phyloP scores from a whole-genome alignment of 2,888 invertebrate species.

The Aleiodes testaceus region DNA sequence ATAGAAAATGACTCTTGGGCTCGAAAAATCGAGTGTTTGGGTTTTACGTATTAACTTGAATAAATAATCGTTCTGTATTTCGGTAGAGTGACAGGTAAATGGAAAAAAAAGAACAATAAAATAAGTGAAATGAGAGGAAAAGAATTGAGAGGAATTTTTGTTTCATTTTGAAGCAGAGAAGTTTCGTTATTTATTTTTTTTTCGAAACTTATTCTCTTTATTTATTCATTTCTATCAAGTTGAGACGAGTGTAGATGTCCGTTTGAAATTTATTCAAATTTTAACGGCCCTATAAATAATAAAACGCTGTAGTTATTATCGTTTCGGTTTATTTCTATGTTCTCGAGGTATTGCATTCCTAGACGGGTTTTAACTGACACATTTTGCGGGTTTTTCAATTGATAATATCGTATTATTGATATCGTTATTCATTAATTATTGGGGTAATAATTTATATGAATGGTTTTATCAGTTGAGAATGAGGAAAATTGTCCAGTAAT shows the following conservation, averaged over 20 bases:
- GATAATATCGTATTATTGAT: conserved; percentile 16
- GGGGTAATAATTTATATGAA: conserved; percentile 7
- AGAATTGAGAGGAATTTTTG: conserved; percentile 7
- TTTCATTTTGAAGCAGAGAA: neutral
- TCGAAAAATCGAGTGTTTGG: conserved; percentile 57
- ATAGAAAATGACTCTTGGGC: conserved; percentile 22
- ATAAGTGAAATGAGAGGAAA: conserved; percentile 28
- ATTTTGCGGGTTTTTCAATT: neutral
- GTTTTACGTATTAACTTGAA: conserved; percentile 56
- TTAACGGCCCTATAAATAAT: conserved; percentile 64
- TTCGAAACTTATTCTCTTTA: neutral
- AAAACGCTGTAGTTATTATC: conserved; percentile 47
- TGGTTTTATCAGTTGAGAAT: neutral
- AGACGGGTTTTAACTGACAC: conserved; percentile 16
- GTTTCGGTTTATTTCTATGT: conserved; percentile 37
- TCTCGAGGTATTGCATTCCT: conserved; percentile 33
- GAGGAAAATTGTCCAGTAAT: too few relatives aligned
- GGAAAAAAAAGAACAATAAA: conserved; percentile 24
- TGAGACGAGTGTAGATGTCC: conserved; percentile 41
- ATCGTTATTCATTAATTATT: conserved; percentile 35
- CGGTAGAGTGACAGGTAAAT: neutral
- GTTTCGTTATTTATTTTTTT: conserved; percentile 17
- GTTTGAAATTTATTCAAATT: conserved; percentile 63
- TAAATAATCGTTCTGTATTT: conserved; percentile 58
- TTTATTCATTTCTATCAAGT: conserved; percentile 44